Conservation (phyloP, 2,888 invertebrate genomes). For the Xanthorhoe designata region DNA sequence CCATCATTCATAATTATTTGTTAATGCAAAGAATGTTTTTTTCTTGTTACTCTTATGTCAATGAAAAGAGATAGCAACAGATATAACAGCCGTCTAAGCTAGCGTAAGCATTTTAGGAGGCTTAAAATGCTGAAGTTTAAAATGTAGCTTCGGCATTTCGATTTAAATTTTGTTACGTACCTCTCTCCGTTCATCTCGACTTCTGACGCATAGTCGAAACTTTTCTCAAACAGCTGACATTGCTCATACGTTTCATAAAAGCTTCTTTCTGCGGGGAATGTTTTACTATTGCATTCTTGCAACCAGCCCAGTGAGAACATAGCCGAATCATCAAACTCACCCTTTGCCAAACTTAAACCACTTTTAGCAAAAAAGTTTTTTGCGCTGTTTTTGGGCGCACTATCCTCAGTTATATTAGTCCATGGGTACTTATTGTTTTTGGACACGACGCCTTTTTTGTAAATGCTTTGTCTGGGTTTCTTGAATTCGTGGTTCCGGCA, state of each 20-base stretch:
- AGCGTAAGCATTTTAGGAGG: too few species aligned
- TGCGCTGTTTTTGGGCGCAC: slow-evolving; percentile 60
- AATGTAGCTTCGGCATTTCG: too few species aligned
- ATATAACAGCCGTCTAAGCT: too few species aligned
- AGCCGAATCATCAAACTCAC: slow-evolving; percentile 58
- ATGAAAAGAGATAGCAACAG: too few species aligned
- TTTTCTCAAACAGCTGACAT: slow-evolving; percentile 66
- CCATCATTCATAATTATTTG: too few species aligned
- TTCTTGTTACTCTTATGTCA: too few species aligned
- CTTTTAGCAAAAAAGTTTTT: slow-evolving; percentile 71
- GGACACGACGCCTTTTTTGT: slow-evolving; percentile 65
- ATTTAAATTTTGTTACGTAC: slow-evolving; percentile 37
- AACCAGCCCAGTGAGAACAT: slow-evolving; percentile 62
- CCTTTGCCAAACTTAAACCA: slow-evolving; percentile 63
- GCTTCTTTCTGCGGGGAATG: slow-evolving; percentile 69
- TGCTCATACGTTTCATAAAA: slow-evolving; percentile 71
- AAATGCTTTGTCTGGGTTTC: slow-evolving; percentile 53
- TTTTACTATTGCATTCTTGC: slow-evolving; percentile 65
- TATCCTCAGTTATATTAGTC: slow-evolving; percentile 72
- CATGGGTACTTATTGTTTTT: slow-evolving; percentile 77
- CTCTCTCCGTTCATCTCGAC: slow-evolving; percentile 55
- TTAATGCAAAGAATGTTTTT: too few species aligned
- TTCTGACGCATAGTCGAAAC: slow-evolving; percentile 47
- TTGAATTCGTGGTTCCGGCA: slow-evolving; percentile 71
- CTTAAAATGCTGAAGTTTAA: not conserved